phyloP scores from a whole-genome alignment of 2,888 invertebrate genomes.

The Caenorhabditis sp. region DNA sequence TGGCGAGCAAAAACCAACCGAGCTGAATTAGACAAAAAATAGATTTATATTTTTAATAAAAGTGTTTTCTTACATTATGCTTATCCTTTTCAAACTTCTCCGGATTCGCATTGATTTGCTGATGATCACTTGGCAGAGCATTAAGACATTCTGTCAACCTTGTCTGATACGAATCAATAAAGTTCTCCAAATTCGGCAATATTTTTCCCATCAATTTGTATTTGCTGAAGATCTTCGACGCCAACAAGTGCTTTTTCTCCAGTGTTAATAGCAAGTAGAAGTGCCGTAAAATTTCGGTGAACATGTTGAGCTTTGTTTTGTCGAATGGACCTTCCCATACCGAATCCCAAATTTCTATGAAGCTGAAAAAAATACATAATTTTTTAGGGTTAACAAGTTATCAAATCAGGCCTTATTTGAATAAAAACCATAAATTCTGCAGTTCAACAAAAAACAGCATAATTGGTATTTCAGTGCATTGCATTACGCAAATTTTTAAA shows the following conservation, averaged over 20 bases:
- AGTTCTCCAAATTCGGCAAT: conserved; percentile 27
- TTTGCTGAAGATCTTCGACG: conserved; percentile 15
- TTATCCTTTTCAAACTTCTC: conserved; percentile 13
- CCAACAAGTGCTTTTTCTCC: conserved; percentile 17
- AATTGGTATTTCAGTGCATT: no score
- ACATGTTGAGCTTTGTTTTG: conserved; percentile 10
- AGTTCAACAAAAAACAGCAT: no score
- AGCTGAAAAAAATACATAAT: conserved; percentile 6
- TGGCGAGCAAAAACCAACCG: conserved; percentile 21
- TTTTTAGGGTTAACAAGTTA: neutral
- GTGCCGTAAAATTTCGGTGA: conserved; percentile 21
- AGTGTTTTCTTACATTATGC: neutral
- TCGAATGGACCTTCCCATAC: conserved; percentile 7
- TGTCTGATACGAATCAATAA: conserved; percentile 20
- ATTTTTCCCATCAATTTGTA: conserved; percentile 6
- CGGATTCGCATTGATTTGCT: conserved; percentile 13
- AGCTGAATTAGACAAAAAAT: conserved; percentile 8
- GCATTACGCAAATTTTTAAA: no score
- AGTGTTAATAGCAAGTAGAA: conserved; percentile 21
- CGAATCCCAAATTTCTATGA: conserved; percentile 21
- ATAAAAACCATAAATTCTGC: no score
- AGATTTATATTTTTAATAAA: no score
- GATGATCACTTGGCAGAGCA: conserved; percentile 15
- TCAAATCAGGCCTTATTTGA: no score
- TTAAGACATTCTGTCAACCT: conserved; percentile 23